A percentile compares a stretch with the other conserved stretches of the same genome.
These are phyloP conservation scores for Halotydeus destructor DNA, from an alignment of 1,140 invertebrate species.

Conservation along the genomic window DNA sequence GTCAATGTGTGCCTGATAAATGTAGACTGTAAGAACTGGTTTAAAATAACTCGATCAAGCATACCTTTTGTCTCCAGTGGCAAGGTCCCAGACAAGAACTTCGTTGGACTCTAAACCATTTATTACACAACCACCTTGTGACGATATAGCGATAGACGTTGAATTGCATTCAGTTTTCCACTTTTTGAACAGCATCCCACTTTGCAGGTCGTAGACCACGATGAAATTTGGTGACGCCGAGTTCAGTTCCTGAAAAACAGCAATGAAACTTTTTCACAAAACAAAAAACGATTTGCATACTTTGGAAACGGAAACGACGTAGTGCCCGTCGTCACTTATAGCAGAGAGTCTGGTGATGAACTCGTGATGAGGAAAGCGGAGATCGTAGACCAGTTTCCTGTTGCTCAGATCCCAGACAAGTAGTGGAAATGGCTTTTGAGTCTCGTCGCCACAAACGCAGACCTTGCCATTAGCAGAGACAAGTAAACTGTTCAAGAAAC, in stretches of 20 bases:
- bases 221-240: conserved; percentile 64
- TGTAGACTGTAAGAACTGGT: conserved; percentile 3
- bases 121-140: conserved; percentile 52
- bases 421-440: conserved; percentile 56
- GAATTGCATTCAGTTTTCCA: conserved; percentile 63
- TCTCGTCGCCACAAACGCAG: conserved; percentile 70
- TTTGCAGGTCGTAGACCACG: conserved; percentile 72
- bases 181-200: conserved; percentile 61
- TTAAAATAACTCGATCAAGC: conserved; percentile 3
- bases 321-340: conserved; percentile 60
- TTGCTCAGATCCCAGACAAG: conserved; percentile 66
- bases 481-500: conserved; percentile 64
- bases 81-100: conserved; percentile 63
- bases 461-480: conserved; percentile 67
- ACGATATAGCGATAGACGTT: conserved; percentile 55
- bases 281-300: conserved; percentile 2
- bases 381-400: conserved; percentile 58
- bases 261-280: not conserved
- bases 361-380: conserved; percentile 66
- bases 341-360: conserved; percentile 58
- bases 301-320: conserved; percentile 35
- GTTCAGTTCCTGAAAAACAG: conserved; percentile 44
- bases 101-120: conserved; percentile 54
- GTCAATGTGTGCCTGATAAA: conserved; percentile 35
- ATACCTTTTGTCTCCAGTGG: conserved; percentile 39